These are phyloP conservation scores for Caenorhabditis imperialis DNA, from an alignment of 2,888 invertebrate species.

Conservation along the genomic window DNA sequence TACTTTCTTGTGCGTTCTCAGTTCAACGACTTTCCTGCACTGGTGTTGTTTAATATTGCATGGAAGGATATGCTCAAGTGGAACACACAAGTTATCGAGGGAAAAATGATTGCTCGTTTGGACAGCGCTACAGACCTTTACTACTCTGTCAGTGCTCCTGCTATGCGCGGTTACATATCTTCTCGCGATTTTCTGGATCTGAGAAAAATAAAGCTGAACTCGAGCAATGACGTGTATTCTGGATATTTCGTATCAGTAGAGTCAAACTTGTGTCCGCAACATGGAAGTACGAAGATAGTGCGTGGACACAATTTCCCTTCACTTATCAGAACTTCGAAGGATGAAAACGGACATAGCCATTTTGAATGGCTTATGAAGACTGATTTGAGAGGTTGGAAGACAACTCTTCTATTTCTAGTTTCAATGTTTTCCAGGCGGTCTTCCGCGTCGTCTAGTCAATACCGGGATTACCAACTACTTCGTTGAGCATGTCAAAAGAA, in stretches of 20 bases:
- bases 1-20: slow-evolving; percentile 64
- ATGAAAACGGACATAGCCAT: slow-evolving; percentile 15
- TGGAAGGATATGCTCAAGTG: slow-evolving; percentile 70
- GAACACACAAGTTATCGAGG: slow-evolving; percentile 68
- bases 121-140: slow-evolving; percentile 69
- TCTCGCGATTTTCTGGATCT: slow-evolving; percentile 65
- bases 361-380: slow-evolving; percentile 67
- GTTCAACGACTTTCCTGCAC: slow-evolving; percentile 56
- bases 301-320: slow-evolving; percentile 63
- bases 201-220: slow-evolving; percentile 43
- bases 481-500: slow-evolving; percentile 47
- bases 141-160: slow-evolving; percentile 70
- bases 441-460: slow-evolving; percentile 59
- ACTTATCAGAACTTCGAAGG: slow-evolving; percentile 47
- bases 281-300: slow-evolving; percentile 54
- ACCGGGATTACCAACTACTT: slow-evolving; percentile 61
- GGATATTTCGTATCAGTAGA: slow-evolving; percentile 62
- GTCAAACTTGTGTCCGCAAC: slow-evolving; percentile 53
- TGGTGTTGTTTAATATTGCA: slow-evolving; percentile 64
- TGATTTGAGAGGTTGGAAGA: slow-evolving; percentile 49
- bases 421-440: slow-evolving; percentile 47
- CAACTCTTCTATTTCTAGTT: neutral
- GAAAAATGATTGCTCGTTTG: slow-evolving; percentile 61
- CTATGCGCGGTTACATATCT: slow-evolving; percentile 73
- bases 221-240: slow-evolving; percentile 28